Percentiles rank a stretch among this genome's conserved stretches.
Evolutionary conservation across 2,888 invertebrate species (phyloP).

Genomic region (Melieria crassipennis): DNA sequence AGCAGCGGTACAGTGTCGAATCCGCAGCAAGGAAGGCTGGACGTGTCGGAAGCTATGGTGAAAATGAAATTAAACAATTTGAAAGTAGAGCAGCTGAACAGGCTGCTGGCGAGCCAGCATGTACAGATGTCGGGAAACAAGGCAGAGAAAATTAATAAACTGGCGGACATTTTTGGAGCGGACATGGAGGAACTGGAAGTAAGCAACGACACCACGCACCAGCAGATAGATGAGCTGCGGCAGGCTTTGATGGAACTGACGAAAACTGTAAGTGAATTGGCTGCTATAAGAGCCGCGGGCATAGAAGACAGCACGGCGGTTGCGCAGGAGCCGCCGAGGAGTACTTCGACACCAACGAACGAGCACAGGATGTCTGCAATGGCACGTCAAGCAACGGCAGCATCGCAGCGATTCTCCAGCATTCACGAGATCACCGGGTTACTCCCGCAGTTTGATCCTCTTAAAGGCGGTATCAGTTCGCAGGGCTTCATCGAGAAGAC

Average conservation of each 20-base stretch:
- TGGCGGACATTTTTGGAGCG: not conserved
- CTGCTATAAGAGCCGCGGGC: not conserved
- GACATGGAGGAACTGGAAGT: slow-evolving; percentile 5
- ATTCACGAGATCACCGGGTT: too few species aligned
- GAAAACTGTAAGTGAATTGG: slow-evolving; percentile 4
- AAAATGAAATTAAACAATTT: slow-evolving; percentile 3
- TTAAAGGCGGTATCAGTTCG: not conserved
- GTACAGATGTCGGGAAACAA: not conserved
- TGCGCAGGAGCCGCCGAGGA: not conserved
- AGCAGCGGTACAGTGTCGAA: not conserved
- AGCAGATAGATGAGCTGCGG: not conserved
- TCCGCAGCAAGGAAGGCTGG: not conserved
- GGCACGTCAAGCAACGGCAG: not conserved
- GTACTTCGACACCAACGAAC: not conserved
- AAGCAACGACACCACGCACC: not conserved
- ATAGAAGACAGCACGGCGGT: not conserved
- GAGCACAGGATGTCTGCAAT: not conserved
- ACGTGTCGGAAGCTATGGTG: not conserved
- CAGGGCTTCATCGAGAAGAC: not conserved
- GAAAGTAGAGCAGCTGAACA: slow-evolving; percentile 2
- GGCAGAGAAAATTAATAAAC: slow-evolving; percentile 1
- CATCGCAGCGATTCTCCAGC: too few species aligned
- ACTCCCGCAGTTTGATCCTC: slow-evolving; percentile 8
- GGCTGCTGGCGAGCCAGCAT: not conserved
- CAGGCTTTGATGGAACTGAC: not conserved